A percentile compares a stretch with the other conserved stretches of the same genome.
phyloP scores from a whole-genome alignment of 2,888 invertebrate species.

The Arctia plantaginis region DNA sequence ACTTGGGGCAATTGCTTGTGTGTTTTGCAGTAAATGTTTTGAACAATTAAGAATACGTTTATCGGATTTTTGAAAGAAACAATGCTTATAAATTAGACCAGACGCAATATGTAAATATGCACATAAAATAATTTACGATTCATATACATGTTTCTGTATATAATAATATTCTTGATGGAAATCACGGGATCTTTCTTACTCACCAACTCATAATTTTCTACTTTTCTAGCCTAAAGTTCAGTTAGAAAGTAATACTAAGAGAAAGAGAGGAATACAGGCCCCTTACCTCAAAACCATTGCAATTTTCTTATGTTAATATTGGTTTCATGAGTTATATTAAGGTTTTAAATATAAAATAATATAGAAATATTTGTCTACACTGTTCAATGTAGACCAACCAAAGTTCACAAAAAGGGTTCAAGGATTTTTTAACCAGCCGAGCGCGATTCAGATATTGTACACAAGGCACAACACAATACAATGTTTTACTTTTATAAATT shows the following conservation, averaged over 20 bases:
- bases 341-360: too few species aligned
- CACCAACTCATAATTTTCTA: neutral
- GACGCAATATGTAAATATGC: conserved; percentile 38
- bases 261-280: neutral
- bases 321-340: too few species aligned
- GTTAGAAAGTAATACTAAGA: neutral
- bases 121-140: conserved; percentile 48
- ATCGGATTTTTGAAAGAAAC: neutral
- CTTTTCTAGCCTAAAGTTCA: neutral
- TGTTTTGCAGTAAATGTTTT: neutral
- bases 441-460: too few species aligned
- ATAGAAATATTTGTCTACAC: too few species aligned
- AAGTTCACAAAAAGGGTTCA: too few species aligned
- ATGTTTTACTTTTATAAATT: too few species aligned
- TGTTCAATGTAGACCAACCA: too few species aligned
- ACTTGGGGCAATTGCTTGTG: neutral
- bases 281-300: too few species aligned
- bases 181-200: conserved; percentile 42
- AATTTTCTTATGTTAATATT: too few species aligned
- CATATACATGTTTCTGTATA: conserved; percentile 48
- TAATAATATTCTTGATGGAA: conserved; percentile 44
- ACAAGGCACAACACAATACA: too few species aligned
- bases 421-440: too few species aligned
- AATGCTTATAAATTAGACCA: conserved; percentile 29
- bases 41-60: too few species aligned